Evolutionary conservation across 2,797 vertebrate species (phyloP).

Genomic region (Austrolebias charrua): DNA sequence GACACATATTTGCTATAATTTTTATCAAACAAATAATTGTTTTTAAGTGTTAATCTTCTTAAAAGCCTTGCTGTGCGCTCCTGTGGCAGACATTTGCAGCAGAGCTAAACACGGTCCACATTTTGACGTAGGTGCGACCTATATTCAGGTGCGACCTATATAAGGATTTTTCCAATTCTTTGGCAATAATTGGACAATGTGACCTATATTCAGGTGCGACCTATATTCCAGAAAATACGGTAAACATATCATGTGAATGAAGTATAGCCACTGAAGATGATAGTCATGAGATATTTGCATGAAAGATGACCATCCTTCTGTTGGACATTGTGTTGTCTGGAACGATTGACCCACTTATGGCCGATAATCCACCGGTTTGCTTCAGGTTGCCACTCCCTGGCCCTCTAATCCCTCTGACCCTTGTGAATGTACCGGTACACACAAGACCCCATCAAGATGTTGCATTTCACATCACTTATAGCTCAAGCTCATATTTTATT

Average conservation of each 20-base stretch:
- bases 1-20: too few species aligned
- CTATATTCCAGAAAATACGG: too few species aligned
- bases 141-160: too few species aligned
- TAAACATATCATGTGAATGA: conserved; percentile 25
- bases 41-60: too few species aligned
- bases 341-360: conserved; percentile 75
- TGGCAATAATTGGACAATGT: too few species aligned
- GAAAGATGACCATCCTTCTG: conserved; percentile 43
- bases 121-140: too few species aligned
- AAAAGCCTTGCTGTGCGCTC: too few species aligned
- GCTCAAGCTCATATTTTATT: conserved; percentile 19
- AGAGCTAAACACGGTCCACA: too few species aligned
- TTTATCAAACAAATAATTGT: too few species aligned
- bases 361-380: conserved; percentile 70
- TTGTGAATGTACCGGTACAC: conserved; percentile 46
- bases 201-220: too few species aligned
- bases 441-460: conserved; percentile 34
- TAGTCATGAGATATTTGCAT: conserved; percentile 23
- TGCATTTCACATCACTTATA: conserved; percentile 34
- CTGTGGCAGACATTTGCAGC: too few species aligned
- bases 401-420: conserved; percentile 68
- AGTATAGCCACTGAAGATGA: conserved; percentile 10
- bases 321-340: conserved; percentile 52
- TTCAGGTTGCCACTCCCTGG: conserved; percentile 59
- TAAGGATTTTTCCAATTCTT: too few species aligned